Evolutionary conservation across 2,113 vertebrate species (phyloP).

Genomic region (Xenotilapia leptura): DNA sequence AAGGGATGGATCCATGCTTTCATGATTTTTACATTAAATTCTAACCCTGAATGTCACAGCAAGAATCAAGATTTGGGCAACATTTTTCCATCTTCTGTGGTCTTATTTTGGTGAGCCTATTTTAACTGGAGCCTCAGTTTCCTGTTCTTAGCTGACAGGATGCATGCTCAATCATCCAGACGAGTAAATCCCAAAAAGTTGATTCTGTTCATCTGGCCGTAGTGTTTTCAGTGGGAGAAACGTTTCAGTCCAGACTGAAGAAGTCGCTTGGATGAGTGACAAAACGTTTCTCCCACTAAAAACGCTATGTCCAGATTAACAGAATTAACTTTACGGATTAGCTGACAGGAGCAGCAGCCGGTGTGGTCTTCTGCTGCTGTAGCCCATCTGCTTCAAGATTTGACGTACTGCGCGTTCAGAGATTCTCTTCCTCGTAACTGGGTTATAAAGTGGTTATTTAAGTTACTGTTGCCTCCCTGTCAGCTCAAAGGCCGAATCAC

Average conservation of each 20-base stretch:
- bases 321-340: background rate
- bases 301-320: background rate
- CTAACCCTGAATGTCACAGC: background rate
- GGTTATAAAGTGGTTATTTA: background rate
- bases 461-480: background rate
- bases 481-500: background rate
- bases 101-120: background rate
- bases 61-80: background rate
- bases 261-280: background rate
- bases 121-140: background rate
- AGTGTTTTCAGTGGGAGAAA: background rate
- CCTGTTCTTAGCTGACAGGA: background rate
- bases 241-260: background rate
- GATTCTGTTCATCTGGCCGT: background rate
- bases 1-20: background rate
- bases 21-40: background rate
- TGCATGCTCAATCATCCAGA: background rate
- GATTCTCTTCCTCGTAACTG: background rate
- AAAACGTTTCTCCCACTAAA: background rate
- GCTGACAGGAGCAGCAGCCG: background rate
- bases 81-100: background rate
- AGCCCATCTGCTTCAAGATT: background rate
- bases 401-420: accelerated
- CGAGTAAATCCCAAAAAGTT: background rate
- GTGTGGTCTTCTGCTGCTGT: background rate